A percentile compares a stretch with the other conserved stretches of the same genome.
Evolutionary conservation across 1,140 invertebrate species (phyloP).

Genomic region (Cherax destructor): DNA sequence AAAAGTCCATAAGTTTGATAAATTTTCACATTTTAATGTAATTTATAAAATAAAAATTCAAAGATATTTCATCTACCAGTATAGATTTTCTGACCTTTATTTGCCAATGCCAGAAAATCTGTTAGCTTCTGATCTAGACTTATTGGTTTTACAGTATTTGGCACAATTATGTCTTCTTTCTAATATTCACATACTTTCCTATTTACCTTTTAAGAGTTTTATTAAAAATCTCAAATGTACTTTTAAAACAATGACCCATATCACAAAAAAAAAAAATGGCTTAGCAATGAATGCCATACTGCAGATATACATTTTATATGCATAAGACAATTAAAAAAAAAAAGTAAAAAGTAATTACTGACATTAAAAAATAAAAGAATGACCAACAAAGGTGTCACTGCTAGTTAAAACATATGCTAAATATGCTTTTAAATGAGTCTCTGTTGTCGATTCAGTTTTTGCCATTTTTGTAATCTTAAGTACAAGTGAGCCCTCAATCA

Average conservation of each 20-base stretch:
- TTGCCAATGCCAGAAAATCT: too few relatives aligned
- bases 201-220: too few relatives aligned
- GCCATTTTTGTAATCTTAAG: neutral
- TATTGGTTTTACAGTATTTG: neutral
- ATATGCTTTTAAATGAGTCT: neutral
- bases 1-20: too few relatives aligned
- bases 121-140: neutral
- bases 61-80: too few relatives aligned
- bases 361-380: neutral
- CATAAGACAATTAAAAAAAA: neutral
- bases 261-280: too few relatives aligned
- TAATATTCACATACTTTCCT: neutral
- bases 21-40: too few relatives aligned
- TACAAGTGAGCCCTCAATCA: neutral
- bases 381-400: neutral
- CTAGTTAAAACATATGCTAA: neutral
- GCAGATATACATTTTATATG: too few relatives aligned
- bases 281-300: too few relatives aligned
- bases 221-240: too few relatives aligned
- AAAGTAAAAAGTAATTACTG: neutral
- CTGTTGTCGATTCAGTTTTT: neutral
- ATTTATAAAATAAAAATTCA: too few relatives aligned
- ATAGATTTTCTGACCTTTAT: too few relatives aligned
- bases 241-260: too few relatives aligned
- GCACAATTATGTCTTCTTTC: neutral